Evolutionary conservation across 1,140 invertebrate genomes (phyloP), one percentile per base, ranked within the genome.

Genomic region (Lanistes nyassanus): DNA sequence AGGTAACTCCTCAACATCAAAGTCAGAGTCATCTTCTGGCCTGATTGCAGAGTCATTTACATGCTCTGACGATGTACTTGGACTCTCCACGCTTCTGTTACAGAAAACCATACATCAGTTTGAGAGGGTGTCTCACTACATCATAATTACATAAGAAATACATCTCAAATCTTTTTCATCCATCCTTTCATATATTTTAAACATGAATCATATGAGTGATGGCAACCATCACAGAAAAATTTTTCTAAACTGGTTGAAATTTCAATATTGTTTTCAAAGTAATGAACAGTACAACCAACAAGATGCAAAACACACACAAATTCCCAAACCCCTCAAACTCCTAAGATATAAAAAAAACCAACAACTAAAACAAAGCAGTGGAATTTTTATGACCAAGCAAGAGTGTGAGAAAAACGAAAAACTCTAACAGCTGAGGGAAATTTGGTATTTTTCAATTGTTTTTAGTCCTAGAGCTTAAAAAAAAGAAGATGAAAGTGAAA

Each of bases 1-100:
- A 37, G 87, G 87, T 31, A 94, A 92, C 91, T 94, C 92, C 88
- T 97, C 92, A 77, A 94, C 92, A 90, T 95, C 92, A 81, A 95
- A 92, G 91, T 97, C 92, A 87, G 94, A 94, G 90, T 96, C 93
- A 91, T 92, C 92, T 74, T 84, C 85, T 75, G 77, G 47, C 37
- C 68, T n/a, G 9, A 64, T 51, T 19, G 78, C 74, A 51, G 26
- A 86, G 81, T 88, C 88, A 81, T 81, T 87, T 76, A 91, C 91
- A 75, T 87, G 88, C 78, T 92, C 92, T 76, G 89, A 83, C 19
- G 91, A 91, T 79, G 90, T 91, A 80, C 91, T 92, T 4, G 92
- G 92, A 87, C 92, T 93, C 77, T 93, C 92, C 78, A 91, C 80
- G 83, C 91, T 92, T 80, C 89, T 90, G 78, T 51, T 80, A 81